Evolutionary conservation across 2,113 vertebrate genomes (phyloP).

Genomic region (Vulpes lagopus): DNA sequence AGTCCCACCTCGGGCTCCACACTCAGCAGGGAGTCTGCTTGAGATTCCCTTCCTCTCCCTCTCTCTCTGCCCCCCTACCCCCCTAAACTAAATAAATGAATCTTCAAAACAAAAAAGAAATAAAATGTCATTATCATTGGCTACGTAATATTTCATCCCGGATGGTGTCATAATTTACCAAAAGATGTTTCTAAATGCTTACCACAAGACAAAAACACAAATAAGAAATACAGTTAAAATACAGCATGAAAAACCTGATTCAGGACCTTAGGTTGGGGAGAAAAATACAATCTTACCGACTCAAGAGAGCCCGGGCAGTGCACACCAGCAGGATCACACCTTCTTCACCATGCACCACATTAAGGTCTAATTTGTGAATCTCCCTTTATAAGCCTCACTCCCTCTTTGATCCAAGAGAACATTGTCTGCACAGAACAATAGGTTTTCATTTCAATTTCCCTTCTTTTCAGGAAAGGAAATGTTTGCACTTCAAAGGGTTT

Average conservation of each 20-base stretch:
- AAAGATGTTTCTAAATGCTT: slow-evolving; percentile 24
- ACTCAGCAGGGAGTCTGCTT: not conserved
- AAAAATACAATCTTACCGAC: slow-evolving; percentile 55
- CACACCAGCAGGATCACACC: not conserved
- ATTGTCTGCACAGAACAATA: slow-evolving; percentile 74
- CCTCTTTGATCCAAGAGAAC: slow-evolving; percentile 65
- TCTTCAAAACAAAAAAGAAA: not conserved
- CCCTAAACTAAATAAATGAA: not conserved
- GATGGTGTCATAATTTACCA: not conserved
- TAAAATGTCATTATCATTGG: not conserved
- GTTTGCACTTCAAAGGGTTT: slow-evolving; percentile 79
- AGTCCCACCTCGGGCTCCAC: not conserved
- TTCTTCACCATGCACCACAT: not conserved
- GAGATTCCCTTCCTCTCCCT: not conserved
- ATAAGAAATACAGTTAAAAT: not conserved
- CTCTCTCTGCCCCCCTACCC: not conserved
- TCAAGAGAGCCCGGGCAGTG: not conserved
- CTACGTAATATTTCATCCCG: not conserved
- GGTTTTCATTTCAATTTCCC: slow-evolving; percentile 82
- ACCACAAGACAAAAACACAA: not conserved
- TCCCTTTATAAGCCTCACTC: slow-evolving; percentile 72
- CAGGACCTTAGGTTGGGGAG: not conserved
- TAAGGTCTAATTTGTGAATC: not conserved
- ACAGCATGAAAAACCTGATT: not conserved
- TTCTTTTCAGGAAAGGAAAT: slow-evolving; percentile 84